Percentiles rank a stretch among this genome's conserved stretches.
Evolutionary conservation across 2,113 vertebrate genomes (phyloP).

Genomic region (Myanophis thanlyinensis): DNA sequence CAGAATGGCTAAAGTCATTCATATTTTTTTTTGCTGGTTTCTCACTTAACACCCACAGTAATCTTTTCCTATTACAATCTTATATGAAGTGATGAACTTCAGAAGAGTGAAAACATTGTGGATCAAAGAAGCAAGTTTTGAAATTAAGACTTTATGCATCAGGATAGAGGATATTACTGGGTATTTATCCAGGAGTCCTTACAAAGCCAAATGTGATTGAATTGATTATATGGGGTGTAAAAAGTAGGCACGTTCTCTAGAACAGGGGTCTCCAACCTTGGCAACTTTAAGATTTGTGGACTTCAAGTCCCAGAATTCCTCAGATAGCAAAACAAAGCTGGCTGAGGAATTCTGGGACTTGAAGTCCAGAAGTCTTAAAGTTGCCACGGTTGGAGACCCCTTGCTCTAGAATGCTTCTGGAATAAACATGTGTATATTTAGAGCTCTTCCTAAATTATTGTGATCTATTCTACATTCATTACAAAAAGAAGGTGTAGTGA

Average conservation of each 20-base stretch:
- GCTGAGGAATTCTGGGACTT: no score
- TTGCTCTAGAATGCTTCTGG: neutral
- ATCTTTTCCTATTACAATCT: neutral
- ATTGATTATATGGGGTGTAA: neutral
- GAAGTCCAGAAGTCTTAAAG: no score
- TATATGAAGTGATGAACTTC: neutral
- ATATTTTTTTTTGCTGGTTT: neutral
- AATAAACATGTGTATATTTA: neutral
- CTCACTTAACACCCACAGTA: neutral
- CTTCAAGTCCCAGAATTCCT: no score
- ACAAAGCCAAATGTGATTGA: neutral
- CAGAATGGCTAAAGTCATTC: neutral
- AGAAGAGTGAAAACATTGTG: no score
- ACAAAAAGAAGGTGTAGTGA: neutral
- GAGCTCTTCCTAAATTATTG: neutral
- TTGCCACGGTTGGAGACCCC: no score
- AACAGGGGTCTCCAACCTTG: no score
- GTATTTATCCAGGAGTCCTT: neutral
- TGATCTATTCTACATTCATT: neutral
- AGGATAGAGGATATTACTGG: neutral
- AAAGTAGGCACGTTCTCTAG: neutral
- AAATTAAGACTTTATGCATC: constrained; percentile 5
- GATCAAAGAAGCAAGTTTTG: neutral
- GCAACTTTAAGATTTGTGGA: no score
- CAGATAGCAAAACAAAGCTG: no score